phyloP scores from a whole-genome alignment of 2,888 invertebrate genomes.

The Agrotis puta region DNA sequence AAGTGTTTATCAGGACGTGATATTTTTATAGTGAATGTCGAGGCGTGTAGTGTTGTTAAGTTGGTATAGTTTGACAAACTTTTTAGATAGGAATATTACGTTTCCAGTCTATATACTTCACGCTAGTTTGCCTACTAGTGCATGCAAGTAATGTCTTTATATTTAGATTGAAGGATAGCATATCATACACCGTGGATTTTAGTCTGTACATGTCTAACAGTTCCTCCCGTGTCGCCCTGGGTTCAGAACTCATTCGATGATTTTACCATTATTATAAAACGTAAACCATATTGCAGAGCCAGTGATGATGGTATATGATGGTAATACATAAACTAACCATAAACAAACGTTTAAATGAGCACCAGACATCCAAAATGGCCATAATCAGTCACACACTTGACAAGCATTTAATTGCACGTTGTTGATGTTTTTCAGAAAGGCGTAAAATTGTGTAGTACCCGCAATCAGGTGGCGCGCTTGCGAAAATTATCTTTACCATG shows the following conservation, averaged over 20 bases:
- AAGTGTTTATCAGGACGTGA: neutral
- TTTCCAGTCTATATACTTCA: conserved; percentile 2
- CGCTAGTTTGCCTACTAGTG: neutral
- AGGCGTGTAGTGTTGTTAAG: neutral
- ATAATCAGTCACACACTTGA: conserved; percentile 15
- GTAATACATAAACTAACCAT: neutral
- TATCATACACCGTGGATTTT: neutral
- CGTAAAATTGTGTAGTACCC: too few relatives aligned
- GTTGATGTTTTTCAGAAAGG: too few relatives aligned
- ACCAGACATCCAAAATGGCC: conserved; percentile 8
- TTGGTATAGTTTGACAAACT: neutral
- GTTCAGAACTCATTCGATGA: too few relatives aligned
- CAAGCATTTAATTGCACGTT: neutral
- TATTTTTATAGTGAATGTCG: neutral
- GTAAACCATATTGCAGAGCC: too few relatives aligned
- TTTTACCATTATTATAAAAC: too few relatives aligned
- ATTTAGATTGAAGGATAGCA: neutral
- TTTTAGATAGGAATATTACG: neutral
- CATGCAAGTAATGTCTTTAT: neutral
- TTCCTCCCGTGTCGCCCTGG: too few relatives aligned
- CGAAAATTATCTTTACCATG: too few relatives aligned
- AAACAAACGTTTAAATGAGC: neutral
- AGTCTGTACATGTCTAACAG: too few relatives aligned
- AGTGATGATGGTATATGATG: neutral
- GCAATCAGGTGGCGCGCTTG: too few relatives aligned